These are phyloP conservation scores for Halotydeus destructor DNA, from an alignment of 1,140 invertebrate genomes.

Conservation along the genomic window DNA sequence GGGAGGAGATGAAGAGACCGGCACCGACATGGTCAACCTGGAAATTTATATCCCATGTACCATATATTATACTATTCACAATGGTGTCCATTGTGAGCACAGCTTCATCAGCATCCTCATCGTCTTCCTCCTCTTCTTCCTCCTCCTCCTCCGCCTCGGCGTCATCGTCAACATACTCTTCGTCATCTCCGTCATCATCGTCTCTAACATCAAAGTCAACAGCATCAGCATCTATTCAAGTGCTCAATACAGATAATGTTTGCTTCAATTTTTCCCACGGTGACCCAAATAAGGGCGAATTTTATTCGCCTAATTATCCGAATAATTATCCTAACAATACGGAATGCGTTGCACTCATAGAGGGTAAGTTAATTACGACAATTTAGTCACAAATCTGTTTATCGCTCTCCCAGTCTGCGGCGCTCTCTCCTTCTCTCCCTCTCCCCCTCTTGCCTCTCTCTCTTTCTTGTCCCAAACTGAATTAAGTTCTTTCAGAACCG, in stretches of 20 bases:
- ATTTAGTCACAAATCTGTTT: too few species aligned
- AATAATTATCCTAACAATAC: constrained; percentile 42
- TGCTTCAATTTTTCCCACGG: constrained; percentile 36
- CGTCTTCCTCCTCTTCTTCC: too few species aligned
- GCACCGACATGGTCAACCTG: too few species aligned
- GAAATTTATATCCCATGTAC: too few species aligned
- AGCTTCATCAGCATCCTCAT: too few species aligned
- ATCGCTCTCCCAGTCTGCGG: too few species aligned
- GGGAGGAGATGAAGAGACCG: too few species aligned
- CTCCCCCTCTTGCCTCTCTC: not conserved
- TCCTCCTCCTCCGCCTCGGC: too few species aligned
- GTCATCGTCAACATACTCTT: not conserved
- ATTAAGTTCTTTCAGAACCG: too few species aligned
- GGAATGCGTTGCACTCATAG: constrained; percentile 42
- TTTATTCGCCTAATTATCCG: constrained; percentile 51
- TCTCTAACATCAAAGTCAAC: not conserved
- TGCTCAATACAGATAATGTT: not conserved
- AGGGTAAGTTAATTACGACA: constrained; percentile 34
- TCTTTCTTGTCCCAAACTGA: not conserved
- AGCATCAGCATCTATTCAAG: not conserved
- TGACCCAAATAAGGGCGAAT: constrained; percentile 34
- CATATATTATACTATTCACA: too few species aligned
- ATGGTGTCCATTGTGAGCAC: too few species aligned
- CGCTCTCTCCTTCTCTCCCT: too few species aligned
- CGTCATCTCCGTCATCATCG: not conserved